phyloP scores from a whole-genome alignment of 2,888 invertebrate species.

The Cyclophora albipunctata region DNA sequence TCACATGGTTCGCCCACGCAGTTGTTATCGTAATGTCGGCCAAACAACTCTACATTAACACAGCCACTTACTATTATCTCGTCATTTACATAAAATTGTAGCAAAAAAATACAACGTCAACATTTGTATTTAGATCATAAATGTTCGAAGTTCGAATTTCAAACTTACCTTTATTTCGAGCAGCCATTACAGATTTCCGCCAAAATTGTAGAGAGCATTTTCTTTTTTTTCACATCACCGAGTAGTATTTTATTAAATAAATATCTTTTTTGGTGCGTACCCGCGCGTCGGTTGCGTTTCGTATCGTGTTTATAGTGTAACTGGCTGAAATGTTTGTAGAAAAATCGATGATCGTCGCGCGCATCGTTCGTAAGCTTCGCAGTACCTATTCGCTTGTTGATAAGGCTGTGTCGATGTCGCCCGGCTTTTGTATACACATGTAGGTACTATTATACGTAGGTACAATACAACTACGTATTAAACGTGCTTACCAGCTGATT shows the following conservation, averaged over 20 bases:
- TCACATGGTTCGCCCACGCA: slow-evolving; percentile 65
- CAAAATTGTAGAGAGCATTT: slow-evolving; percentile 44
- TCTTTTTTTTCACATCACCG: slow-evolving; percentile 49
- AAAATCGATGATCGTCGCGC: slow-evolving; percentile 70
- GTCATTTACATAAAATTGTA: slow-evolving; percentile 24
- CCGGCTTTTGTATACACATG: slow-evolving; percentile 21
- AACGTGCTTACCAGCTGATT: slow-evolving; percentile 13
- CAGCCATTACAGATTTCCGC: slow-evolving; percentile 52
- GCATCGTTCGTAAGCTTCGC: slow-evolving; percentile 27
- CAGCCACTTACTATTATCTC: slow-evolving; percentile 26
- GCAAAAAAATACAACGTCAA: slow-evolving; percentile 4
- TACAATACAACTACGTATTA: slow-evolving; percentile 1
- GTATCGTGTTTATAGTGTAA: slow-evolving; percentile 61
- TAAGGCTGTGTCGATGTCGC: slow-evolving; percentile 36
- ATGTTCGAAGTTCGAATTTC: background rate
- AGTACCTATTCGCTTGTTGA: slow-evolving; percentile 44
- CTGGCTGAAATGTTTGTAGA: slow-evolving; percentile 59
- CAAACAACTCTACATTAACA: slow-evolving; percentile 33
- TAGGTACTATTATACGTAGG: slow-evolving; percentile 24
- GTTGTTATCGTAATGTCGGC: slow-evolving; percentile 45
- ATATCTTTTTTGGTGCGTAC: slow-evolving; percentile 18
- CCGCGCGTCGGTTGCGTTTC: slow-evolving; percentile 30
- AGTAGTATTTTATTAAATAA: slow-evolving; percentile 14
- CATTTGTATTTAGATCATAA: slow-evolving; percentile 7
- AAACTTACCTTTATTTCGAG: slow-evolving; percentile 63